Conservation (phyloP, 2,888 invertebrate genomes). For the Eilema caniola region DNA sequence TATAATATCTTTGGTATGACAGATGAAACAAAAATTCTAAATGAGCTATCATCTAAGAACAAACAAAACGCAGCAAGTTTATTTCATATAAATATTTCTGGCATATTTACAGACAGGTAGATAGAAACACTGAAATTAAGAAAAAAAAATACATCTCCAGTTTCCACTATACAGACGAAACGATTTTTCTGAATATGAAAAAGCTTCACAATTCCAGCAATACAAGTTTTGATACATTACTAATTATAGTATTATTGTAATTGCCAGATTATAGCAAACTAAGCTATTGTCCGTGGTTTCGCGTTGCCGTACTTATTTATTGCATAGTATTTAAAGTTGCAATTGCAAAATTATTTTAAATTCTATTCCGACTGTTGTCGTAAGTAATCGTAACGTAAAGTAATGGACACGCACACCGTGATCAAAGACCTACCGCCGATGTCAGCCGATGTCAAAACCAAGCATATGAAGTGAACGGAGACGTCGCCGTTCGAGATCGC, state of each 20-base stretch:
- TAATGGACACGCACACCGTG: constrained; percentile 40
- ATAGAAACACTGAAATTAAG: not conserved
- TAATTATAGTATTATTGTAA: too few species aligned
- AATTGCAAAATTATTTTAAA: too few species aligned
- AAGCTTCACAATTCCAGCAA: not conserved
- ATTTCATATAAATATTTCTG: too few species aligned
- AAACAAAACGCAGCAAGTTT: too few species aligned
- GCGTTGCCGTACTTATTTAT: too few species aligned
- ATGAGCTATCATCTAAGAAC: too few species aligned
- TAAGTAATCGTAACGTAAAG: constrained; percentile 15
- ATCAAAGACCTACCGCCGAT: constrained; percentile 31
- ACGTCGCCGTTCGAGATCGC: constrained; percentile 42
- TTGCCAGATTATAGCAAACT: too few species aligned
- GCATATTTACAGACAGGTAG: not conserved
- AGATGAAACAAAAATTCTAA: too few species aligned
- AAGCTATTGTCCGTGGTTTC: too few species aligned
- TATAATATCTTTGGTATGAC: too few species aligned
- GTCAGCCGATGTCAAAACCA: constrained; percentile 21
- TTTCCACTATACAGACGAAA: not conserved
- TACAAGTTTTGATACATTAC: not conserved
- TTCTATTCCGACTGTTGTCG: not conserved
- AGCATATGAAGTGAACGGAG: constrained; percentile 32
- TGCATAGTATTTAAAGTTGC: too few species aligned
- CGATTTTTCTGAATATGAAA: not conserved
- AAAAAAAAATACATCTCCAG: not conserved